Percentiles rank a stretch among this genome's conserved stretches.
Conservation (phyloP, 2,888 invertebrate genomes). For the Parapristionchus giblindavisi region DNA sequence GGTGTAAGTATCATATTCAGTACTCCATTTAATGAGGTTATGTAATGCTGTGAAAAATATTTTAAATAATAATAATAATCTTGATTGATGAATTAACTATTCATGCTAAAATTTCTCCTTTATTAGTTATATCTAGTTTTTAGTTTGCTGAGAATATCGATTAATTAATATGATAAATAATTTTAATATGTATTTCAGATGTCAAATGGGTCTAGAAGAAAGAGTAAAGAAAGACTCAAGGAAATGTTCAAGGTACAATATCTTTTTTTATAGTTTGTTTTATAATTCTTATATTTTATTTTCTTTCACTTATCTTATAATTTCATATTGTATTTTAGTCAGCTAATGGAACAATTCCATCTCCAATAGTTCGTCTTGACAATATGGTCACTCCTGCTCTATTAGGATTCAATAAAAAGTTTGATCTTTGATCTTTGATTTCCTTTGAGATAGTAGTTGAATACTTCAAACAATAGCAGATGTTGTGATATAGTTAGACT, state of each 20-base stretch:
- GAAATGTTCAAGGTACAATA: conserved; percentile 26
- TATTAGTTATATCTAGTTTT: background rate
- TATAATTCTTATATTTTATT: background rate
- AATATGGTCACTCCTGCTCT: conserved; percentile 30
- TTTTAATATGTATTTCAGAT: too few relatives aligned
- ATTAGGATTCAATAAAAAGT: conserved; percentile 32
- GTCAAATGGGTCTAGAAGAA: background rate
- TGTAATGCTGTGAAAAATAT: too few relatives aligned
- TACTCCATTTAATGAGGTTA: too few relatives aligned
- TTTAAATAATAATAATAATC: too few relatives aligned
- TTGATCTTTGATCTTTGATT: background rate
- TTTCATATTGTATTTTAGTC: conserved; percentile 5
- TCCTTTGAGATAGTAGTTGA: background rate
- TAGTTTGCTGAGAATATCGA: background rate
- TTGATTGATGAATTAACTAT: too few relatives aligned
- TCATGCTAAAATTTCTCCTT: too few relatives aligned
- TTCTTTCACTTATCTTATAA: background rate
- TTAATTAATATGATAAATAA: too few relatives aligned
- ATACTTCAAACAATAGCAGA: too few relatives aligned
- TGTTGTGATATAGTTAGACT: too few relatives aligned
- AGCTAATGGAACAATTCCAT: conserved; percentile 15
- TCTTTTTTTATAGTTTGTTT: background rate
- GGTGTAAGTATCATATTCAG: background rate
- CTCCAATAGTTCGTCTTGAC: conserved; percentile 22
- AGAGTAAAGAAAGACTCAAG: conserved; percentile 27